phyloP scores from a whole-genome alignment of 2,888 invertebrate species.

The Masnerella sp. region DNA sequence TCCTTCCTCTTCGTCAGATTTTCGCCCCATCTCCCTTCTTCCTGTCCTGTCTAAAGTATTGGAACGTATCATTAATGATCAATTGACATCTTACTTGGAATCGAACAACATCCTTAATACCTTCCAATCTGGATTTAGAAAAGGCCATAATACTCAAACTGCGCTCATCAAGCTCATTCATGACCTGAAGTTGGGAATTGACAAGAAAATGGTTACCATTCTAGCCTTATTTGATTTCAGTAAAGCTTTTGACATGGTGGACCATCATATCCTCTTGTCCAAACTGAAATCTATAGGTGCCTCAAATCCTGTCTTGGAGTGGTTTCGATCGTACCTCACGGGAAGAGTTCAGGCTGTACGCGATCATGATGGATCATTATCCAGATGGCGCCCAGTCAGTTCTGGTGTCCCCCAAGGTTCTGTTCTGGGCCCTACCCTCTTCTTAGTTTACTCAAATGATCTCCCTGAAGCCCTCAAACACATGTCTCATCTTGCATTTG shows the following conservation, averaged over 20 bases:
- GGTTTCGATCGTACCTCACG: background rate
- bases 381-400: background rate
- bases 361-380: background rate
- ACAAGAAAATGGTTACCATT: background rate
- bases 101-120: background rate
- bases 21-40: background rate
- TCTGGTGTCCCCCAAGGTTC: slow-evolving; percentile 4
- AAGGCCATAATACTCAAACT: background rate
- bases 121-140: background rate
- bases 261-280: background rate
- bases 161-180: background rate
- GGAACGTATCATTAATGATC: background rate
- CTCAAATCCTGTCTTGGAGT: background rate
- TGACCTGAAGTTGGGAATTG: background rate
- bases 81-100: background rate
- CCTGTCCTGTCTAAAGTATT: background rate
- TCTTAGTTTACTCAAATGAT: background rate
- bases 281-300: background rate
- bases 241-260: background rate
- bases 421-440: background rate
- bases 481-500: background rate
- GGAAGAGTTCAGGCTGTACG: background rate
- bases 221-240: background rate
- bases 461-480: background rate
- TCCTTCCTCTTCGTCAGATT: background rate